Base-by-base conservation (phyloP, 2,888 invertebrate genomes). In the Xestoiulus laeticollis region DNA sequence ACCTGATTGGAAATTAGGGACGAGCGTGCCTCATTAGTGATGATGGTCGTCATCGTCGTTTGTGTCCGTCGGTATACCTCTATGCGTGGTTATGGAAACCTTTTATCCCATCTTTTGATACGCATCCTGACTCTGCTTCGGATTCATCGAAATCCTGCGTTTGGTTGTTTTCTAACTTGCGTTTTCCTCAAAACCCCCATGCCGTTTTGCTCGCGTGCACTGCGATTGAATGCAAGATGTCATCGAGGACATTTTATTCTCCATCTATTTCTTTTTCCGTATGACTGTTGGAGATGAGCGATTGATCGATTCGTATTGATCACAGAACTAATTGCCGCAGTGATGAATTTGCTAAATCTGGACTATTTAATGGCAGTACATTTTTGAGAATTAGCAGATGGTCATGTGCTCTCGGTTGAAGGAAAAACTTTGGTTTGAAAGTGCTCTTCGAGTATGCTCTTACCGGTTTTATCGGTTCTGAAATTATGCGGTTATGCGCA, bases 41-140 rank as follows among this genome's bases (percentile, higher is more conserved):
- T 84, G 84, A 43, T 84, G 84, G 84, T 43, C 84, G 84, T 84
- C 84, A 33, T 84, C 43, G 84, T 84, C 33, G 84, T 84, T 43
- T 14, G 84, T 84, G 68, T 68, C 68, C 84, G 38, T 84, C 38
- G 82, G 32, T 82, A 26, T 16, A 82, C 32, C 82, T 30, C 26
- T 82, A 82, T 82, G 26, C 32, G 84, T 84, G 84, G 84, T 84
- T 84, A 26, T 68, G 68, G 68, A 68, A 68, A 68, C 68, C 68
- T 68, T 68, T 68, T 68, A 26, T 68, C 68, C 68, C 68, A 68
- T 26, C 68, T 68, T 68, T 68, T 68, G 22, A 10, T 68, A 68
- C 68, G 68, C 68, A 68, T 68, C 68, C 68, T 26, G 68, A 68
- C 26, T 68, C 68, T 68, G 68, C 68, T 68, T 68, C 68, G 68